phyloP scores from a whole-genome alignment of 2,888 invertebrate genomes.

The Ctenicera cuprea region DNA sequence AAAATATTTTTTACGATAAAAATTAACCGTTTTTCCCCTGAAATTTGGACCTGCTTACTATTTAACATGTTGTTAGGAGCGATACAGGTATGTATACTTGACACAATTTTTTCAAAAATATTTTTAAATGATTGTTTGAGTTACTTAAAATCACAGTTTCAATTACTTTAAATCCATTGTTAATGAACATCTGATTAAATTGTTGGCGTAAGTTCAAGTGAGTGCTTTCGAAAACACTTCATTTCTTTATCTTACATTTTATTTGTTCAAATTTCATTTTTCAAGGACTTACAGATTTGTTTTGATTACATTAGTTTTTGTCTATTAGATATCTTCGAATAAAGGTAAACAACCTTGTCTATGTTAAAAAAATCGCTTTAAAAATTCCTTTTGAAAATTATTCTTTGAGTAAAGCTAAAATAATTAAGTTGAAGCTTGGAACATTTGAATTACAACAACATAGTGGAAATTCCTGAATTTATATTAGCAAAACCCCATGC shows the following conservation, averaged over 20 bases:
- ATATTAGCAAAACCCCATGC: not conserved
- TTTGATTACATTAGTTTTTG: not conserved
- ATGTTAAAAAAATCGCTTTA: too few species aligned
- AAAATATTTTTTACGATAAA: too few species aligned
- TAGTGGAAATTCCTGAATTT: conserved; percentile 5
- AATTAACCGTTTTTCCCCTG: too few species aligned
- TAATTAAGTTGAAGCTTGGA: not conserved
- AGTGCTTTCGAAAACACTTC: conserved; percentile 3
- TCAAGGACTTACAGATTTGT: not conserved
- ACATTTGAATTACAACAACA: not conserved
- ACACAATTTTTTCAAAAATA: not conserved
- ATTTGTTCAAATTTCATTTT: not conserved
- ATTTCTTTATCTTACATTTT: not conserved
- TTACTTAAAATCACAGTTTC: not conserved
- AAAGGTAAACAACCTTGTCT: too few species aligned
- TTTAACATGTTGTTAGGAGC: too few species aligned
- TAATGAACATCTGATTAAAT: not conserved
- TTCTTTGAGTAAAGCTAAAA: not conserved
- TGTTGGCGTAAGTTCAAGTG: not conserved
- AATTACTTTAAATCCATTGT: not conserved
- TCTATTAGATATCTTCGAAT: too few species aligned
- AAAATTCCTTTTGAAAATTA: too few species aligned
- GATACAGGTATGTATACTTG: not conserved
- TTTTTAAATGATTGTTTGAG: not conserved
- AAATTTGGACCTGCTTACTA: too few species aligned